phyloP scores from a whole-genome alignment of 2,888 invertebrate species.

The Chrysodeixis includens region DNA sequence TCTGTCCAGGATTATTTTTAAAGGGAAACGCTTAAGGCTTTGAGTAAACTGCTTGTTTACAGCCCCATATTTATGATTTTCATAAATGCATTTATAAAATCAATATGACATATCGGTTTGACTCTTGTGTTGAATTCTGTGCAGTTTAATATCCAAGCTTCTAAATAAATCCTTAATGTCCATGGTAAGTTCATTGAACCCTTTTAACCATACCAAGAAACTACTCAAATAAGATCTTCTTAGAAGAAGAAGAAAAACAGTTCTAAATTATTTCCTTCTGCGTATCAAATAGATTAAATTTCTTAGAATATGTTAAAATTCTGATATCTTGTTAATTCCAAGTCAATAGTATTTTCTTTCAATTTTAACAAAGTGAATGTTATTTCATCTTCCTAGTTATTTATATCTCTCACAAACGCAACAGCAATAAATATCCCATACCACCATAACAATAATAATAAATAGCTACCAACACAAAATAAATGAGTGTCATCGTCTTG shows the following conservation, averaged over 20 bases:
- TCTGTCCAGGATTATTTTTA: not conserved
- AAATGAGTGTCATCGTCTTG: conserved; percentile 72
- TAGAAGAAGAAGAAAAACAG: too few relatives aligned
- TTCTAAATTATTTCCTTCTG: too few relatives aligned
- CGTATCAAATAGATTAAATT: too few relatives aligned
- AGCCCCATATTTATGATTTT: not conserved
- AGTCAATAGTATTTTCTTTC: not conserved
- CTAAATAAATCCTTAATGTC: too few relatives aligned
- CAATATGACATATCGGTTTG: not conserved
- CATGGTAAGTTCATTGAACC: too few relatives aligned
- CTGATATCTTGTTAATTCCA: too few relatives aligned
- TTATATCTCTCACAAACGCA: not conserved
- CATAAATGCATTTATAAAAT: not conserved
- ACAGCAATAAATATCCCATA: not conserved
- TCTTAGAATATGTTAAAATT: too few relatives aligned
- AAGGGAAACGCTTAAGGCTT: not conserved
- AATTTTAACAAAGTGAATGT: not conserved
- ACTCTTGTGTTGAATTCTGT: too few relatives aligned
- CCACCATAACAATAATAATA: conserved; percentile 56
- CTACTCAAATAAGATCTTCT: too few relatives aligned
- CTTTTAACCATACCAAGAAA: too few relatives aligned
- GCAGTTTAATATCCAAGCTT: too few relatives aligned
- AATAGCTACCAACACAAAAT: conserved; percentile 64
- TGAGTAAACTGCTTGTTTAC: not conserved
- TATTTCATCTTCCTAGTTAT: not conserved